Percentiles rank a stretch among this genome's conserved stretches.
These are phyloP conservation scores for Myzus persicae DNA, from an alignment of 1,140 invertebrate species.

Conservation along the genomic window DNA sequence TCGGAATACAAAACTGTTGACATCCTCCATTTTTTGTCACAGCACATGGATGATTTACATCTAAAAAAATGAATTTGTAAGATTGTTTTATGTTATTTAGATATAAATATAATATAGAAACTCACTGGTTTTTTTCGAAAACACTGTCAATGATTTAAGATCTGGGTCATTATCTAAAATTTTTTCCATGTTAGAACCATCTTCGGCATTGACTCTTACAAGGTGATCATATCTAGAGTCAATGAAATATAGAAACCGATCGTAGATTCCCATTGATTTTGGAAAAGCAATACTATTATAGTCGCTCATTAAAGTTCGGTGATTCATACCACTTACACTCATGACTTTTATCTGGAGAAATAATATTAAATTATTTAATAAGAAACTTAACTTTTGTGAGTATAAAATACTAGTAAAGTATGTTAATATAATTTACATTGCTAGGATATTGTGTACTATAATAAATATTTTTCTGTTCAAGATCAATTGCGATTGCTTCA, in stretches of 20 bases:
- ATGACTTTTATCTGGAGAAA: slow-evolving; percentile 72
- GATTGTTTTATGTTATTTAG: background rate
- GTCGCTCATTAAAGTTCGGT: slow-evolving; percentile 74
- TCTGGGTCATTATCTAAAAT: slow-evolving; percentile 87
- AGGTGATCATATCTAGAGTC: slow-evolving; percentile 92
- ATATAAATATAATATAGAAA: background rate
- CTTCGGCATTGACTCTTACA: slow-evolving; percentile 81
- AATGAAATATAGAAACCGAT: slow-evolving; percentile 85
- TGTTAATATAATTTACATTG: slow-evolving; percentile 26
- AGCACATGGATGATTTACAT: slow-evolving; percentile 82
- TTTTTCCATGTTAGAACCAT: slow-evolving; percentile 71
- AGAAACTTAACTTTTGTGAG: background rate
- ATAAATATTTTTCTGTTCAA: slow-evolving; percentile 83
- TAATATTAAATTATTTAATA: slow-evolving; percentile 1
- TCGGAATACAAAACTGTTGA: slow-evolving; percentile 91
- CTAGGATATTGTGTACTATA: slow-evolving; percentile 75
- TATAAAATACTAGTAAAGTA: too few species aligned
- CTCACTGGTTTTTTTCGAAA: slow-evolving; percentile 78
- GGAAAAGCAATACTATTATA: slow-evolving; percentile 77
- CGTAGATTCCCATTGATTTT: slow-evolving; percentile 83
- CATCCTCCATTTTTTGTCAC: slow-evolving; percentile 87
- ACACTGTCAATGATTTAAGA: slow-evolving; percentile 87
- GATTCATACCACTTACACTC: slow-evolving; percentile 77
- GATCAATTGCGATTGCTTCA: slow-evolving; percentile 86
- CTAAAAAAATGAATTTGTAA: slow-evolving; percentile 60